Conservation (phyloP, 2,888 invertebrate genomes). For the Eugnorisma glareosa region DNA sequence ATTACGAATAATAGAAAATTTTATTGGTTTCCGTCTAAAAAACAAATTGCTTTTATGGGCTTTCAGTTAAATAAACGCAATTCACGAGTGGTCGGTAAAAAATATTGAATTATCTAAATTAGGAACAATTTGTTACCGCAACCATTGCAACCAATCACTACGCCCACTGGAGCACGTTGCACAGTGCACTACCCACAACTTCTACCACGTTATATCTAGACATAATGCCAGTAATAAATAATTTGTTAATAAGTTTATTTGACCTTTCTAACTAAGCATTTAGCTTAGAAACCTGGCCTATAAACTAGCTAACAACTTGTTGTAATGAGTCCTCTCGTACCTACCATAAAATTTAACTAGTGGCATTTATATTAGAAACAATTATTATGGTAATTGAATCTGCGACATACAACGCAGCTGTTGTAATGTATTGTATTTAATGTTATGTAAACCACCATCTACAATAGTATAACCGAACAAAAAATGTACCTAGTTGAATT, state of each 20-base stretch:
- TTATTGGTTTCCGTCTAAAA: conserved; percentile 43
- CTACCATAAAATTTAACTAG: conserved; percentile 38
- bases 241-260: conserved; percentile 54
- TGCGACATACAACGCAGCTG: conserved; percentile 22
- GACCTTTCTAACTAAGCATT: conserved; percentile 51
- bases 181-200: conserved; percentile 37
- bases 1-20: conserved; percentile 35
- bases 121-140: conserved; percentile 64
- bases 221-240: conserved; percentile 37
- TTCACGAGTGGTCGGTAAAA: conserved; percentile 52
- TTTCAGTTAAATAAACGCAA: conserved; percentile 49
- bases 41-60: conserved; percentile 45
- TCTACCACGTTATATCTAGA: conserved; percentile 35
- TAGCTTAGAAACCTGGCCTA: conserved; percentile 34
- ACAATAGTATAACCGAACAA: conserved; percentile 5
- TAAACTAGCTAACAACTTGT: conserved; percentile 36
- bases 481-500: too few species aligned
- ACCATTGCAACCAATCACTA: conserved; percentile 60
- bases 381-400: conserved; percentile 44
- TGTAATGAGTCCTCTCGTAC: conserved; percentile 42
- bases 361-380: conserved; percentile 56
- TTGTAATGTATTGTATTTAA: conserved; percentile 22
- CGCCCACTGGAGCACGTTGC: conserved; percentile 60
- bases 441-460: not conserved
- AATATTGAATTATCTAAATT: conserved; percentile 68